phyloP scores from a whole-genome alignment of 2,888 invertebrate genomes.

The Pimpla rufipes region DNA sequence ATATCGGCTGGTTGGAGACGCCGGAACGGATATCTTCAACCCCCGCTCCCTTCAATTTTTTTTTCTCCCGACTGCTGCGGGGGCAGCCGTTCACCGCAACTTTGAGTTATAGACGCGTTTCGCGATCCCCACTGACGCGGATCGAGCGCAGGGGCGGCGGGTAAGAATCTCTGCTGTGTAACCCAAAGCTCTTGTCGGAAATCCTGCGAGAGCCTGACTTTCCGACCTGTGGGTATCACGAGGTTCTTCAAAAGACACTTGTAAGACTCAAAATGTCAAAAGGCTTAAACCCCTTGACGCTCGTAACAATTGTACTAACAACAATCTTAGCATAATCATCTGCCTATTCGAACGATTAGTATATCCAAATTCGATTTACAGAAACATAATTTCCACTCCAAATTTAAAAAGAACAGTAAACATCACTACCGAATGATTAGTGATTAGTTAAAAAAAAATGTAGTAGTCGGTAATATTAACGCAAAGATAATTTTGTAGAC shows the following conservation, averaged over 20 bases:
- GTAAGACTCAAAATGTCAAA: not conserved
- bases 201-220: slow-evolving; percentile 45
- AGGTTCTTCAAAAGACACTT: slow-evolving; percentile 3
- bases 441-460: too few relatives aligned
- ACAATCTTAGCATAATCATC: not conserved
- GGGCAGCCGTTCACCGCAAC: slow-evolving; percentile 42
- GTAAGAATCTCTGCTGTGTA: not conserved
- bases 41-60: slow-evolving; percentile 36
- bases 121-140: slow-evolving; percentile 49
- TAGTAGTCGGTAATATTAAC: too few relatives aligned
- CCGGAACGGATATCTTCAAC: slow-evolving; percentile 23
- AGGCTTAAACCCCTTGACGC: not conserved
- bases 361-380: not conserved
- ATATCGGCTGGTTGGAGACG: slow-evolving; percentile 44
- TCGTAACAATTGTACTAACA: not conserved
- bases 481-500: too few relatives aligned
- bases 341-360: too few relatives aligned
- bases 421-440: too few relatives aligned
- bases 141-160: slow-evolving; percentile 30
- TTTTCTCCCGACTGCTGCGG: slow-evolving; percentile 22
- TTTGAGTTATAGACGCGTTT: slow-evolving; percentile 57
- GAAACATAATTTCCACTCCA: not conserved
- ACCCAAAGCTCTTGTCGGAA: slow-evolving; percentile 38
- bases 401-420: not conserved
- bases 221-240: slow-evolving; percentile 27